Conservation (phyloP, 2,113 vertebrate species). For the Pimephales promelas region DNA sequence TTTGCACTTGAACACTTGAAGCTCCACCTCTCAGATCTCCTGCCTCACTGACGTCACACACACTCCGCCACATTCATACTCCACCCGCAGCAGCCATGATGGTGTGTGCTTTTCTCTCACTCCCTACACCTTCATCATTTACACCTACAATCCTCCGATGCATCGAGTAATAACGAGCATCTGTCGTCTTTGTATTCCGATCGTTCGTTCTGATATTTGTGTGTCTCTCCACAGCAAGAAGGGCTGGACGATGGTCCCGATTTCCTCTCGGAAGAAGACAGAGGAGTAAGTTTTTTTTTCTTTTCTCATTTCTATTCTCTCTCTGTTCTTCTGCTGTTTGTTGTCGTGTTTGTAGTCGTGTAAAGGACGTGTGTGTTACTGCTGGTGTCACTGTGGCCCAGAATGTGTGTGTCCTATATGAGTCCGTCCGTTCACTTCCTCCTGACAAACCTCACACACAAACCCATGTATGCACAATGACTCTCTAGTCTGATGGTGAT, state of each 20-base stretch:
- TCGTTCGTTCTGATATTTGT: conserved; percentile 42
- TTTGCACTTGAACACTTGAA: conserved; percentile 9
- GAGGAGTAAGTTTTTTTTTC: conserved; percentile 87
- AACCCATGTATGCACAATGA: conserved; percentile 25
- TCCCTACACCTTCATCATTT: conserved; percentile 44
- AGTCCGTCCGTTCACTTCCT: conserved; percentile 58
- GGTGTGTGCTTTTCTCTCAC: conserved; percentile 76
- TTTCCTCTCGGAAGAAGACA: conserved; percentile 97
- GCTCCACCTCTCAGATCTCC: conserved; percentile 51
- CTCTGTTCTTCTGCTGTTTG: not conserved
- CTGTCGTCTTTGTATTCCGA: not conserved
- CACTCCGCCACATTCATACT: conserved; percentile 62
- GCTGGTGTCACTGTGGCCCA: conserved; percentile 34
- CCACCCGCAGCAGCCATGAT: conserved; percentile 89
- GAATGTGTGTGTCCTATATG: not conserved
- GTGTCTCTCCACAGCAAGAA: conserved; percentile 82
- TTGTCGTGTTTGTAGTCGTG: not conserved
- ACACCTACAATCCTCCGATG: not conserved
- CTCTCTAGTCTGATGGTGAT: not conserved
- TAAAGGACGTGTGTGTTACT: not conserved
- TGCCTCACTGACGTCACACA: conserved; percentile 57
- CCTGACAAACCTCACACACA: conserved; percentile 33
- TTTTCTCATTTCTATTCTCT: not conserved
- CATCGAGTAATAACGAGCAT: not conserved
- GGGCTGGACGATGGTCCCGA: conserved; percentile 98